Percentiles rank a stretch among this genome's conserved stretches.
Conservation (phyloP, 2,113 vertebrate species). For the Merops nubicus region DNA sequence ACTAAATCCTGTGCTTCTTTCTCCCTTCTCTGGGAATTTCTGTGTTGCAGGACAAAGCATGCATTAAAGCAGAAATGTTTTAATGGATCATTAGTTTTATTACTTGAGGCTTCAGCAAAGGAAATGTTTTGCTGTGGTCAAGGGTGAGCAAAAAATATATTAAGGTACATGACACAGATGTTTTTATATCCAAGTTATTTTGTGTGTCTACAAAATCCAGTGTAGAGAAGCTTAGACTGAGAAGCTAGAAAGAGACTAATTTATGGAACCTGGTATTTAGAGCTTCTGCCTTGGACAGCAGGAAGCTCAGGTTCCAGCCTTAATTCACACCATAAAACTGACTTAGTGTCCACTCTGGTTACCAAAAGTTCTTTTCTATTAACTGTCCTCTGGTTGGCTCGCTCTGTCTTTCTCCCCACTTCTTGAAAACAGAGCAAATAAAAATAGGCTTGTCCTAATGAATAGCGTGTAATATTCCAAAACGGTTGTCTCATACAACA, state of each 20-base stretch:
- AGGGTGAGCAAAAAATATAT: neutral
- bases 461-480: neutral
- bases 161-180: neutral
- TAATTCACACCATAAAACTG: neutral
- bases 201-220: neutral
- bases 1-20: constrained; percentile 1
- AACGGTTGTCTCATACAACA: neutral
- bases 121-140: constrained; percentile 18
- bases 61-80: neutral
- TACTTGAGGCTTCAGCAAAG: neutral
- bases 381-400: accelerated
- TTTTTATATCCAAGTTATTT: neutral
- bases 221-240: neutral
- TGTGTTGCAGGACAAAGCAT: neutral
- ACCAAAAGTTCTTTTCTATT: neutral
- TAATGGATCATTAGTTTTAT: neutral
- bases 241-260: neutral
- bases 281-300: neutral
- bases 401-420: neutral
- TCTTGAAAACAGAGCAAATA: neutral
- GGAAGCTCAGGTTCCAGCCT: neutral
- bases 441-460: neutral
- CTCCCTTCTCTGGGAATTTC: neutral
- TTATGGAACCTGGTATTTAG: neutral
- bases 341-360: neutral